A percentile compares a stretch with the other conserved stretches of the same genome.
Conservation (phyloP, 2,113 vertebrate genomes). For the Oreochromis spilurus region DNA sequence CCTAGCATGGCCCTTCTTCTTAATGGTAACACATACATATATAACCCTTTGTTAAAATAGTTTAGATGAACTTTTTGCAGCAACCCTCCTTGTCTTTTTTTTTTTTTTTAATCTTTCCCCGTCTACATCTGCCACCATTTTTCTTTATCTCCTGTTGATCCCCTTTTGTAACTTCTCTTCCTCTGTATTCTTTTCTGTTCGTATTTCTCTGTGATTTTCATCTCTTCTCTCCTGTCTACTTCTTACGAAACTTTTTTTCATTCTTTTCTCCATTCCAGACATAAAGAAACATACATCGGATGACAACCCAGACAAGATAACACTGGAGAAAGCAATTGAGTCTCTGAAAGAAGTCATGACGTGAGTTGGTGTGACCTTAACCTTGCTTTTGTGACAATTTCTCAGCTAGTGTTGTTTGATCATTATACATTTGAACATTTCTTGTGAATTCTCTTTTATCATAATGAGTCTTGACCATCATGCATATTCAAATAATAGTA, state of each 20-base stretch:
- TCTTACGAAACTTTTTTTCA: not conserved
- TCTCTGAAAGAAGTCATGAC: constrained; percentile 98
- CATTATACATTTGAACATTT: not conserved
- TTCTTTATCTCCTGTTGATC: not conserved
- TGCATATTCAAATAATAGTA: not conserved
- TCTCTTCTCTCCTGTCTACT: not conserved
- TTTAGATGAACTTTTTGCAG: not conserved
- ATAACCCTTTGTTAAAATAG: not conserved
- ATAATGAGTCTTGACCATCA: not conserved
- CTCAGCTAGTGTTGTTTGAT: not conserved
- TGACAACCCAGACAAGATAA: constrained; percentile 93
- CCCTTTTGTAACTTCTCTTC: not conserved
- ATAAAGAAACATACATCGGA: constrained; percentile 95
- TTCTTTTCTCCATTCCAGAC: constrained; percentile 69
- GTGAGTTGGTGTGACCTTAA: constrained; percentile 74
- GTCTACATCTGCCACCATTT: not conserved
- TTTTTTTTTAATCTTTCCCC: not conserved
- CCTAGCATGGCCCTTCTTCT: constrained; percentile 92
- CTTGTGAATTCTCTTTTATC: not conserved
- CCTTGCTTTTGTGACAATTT: not conserved
- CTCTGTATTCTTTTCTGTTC: not conserved
- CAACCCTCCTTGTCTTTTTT: not conserved
- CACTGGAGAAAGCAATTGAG: constrained; percentile 90
- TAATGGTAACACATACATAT: constrained; percentile 78
- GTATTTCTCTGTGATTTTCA: not conserved